Evolutionary conservation across 2,113 vertebrate genomes (phyloP).

Genomic region (Heliornis fulica): DNA sequence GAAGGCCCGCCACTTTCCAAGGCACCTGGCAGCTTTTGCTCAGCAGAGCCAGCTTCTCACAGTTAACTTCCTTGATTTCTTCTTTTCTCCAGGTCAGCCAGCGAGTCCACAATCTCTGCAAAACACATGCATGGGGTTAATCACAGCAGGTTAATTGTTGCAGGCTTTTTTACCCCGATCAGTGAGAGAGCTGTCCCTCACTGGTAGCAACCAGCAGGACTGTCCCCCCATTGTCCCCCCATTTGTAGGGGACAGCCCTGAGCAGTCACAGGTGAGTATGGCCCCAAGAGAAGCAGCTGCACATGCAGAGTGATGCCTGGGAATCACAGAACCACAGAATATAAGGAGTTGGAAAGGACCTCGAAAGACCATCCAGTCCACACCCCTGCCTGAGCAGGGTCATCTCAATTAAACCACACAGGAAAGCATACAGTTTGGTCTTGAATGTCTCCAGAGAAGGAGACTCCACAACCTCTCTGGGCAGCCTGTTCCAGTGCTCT

Average conservation of each 20-base stretch:
- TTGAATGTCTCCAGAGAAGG: no score
- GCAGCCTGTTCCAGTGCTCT: no score
- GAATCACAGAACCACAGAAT: no score
- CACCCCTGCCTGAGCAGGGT: no score
- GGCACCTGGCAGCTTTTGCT: fast-evolving
- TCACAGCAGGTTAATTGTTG: not conserved
- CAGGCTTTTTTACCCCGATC: fast-evolving
- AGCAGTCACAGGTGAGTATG: not conserved
- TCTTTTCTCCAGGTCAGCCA: constrained; percentile 25
- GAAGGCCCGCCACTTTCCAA: fast-evolving
- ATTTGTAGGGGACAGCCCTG: not conserved
- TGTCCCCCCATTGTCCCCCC: no score
- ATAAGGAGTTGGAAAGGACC: no score
- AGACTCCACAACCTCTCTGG: no score
- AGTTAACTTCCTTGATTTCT: not conserved
- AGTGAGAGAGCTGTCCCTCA: not conserved
- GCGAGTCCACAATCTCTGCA: constrained; percentile 48
- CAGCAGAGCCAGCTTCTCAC: fast-evolving
- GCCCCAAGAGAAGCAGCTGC: not conserved
- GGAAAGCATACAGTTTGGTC: no score
- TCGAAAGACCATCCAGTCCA: no score
- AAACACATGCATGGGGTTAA: not conserved
- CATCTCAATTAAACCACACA: no score
- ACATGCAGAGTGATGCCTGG: fast-evolving
- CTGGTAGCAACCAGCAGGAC: fast-evolving